Conservation (phyloP, 2,888 invertebrate species). For the Diploptera punctata region DNA sequence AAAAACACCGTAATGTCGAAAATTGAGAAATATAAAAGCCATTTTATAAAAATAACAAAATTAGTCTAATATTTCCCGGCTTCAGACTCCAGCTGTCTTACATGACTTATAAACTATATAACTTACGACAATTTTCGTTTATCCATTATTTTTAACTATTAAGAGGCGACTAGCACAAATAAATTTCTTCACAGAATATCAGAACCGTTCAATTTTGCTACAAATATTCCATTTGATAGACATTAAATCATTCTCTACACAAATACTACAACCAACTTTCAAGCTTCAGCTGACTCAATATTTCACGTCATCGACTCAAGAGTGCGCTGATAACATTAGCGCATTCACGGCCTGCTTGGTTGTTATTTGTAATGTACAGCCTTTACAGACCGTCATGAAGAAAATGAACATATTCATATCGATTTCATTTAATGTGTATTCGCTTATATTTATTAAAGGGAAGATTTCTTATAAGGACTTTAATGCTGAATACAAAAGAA, state of each 20-base stretch:
- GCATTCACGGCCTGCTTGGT: slow-evolving; percentile 19
- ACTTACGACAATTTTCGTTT: slow-evolving; percentile 57
- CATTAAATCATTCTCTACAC: not conserved
- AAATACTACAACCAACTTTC: not conserved
- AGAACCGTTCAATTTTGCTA: slow-evolving; percentile 14
- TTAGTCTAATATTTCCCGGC: too few relatives aligned
- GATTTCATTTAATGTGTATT: too few relatives aligned
- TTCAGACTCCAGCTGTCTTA: not conserved
- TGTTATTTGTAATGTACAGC: too few relatives aligned
- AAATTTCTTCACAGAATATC: not conserved
- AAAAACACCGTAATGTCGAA: too few relatives aligned
- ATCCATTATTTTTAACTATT: slow-evolving; percentile 48
- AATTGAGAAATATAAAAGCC: too few relatives aligned
- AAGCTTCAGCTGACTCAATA: slow-evolving; percentile 23
- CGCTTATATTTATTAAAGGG: too few relatives aligned
- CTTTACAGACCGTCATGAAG: too few relatives aligned
- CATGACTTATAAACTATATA: not conserved
- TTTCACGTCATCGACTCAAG: slow-evolving; percentile 23
- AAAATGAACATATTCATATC: too few relatives aligned
- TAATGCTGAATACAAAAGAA: too few relatives aligned
- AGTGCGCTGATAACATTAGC: not conserved
- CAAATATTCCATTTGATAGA: slow-evolving; percentile 9
- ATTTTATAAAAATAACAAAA: too few relatives aligned
- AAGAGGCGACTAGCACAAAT: not conserved
- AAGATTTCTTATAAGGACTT: too few relatives aligned